Conservation (phyloP, 1,140 invertebrate genomes). For the Aporrectodea caliginosa region DNA sequence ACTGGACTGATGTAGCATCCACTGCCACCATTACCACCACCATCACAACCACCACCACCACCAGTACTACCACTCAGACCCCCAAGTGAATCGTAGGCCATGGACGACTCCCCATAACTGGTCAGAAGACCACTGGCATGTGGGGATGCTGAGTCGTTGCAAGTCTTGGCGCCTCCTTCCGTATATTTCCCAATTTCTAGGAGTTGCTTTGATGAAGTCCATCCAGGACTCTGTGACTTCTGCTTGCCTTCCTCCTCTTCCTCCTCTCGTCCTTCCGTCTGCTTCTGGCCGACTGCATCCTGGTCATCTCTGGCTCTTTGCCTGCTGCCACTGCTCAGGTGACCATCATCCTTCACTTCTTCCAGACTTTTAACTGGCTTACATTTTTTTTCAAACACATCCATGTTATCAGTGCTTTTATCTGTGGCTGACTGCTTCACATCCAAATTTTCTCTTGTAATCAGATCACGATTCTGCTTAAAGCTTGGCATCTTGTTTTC, state of each 20-base stretch:
- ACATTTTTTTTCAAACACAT: background rate
- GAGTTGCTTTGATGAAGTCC: background rate
- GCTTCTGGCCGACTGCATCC: background rate
- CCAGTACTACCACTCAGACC: background rate
- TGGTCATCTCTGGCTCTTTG: background rate
- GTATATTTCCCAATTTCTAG: slow-evolving; percentile 16
- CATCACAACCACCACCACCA: no score
- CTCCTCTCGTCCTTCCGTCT: background rate
- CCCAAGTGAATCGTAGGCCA: background rate
- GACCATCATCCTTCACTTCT: background rate
- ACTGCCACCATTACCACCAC: no score
- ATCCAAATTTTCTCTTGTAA: background rate
- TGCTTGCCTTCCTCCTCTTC: background rate
- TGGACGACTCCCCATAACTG: background rate
- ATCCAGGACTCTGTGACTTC: background rate
- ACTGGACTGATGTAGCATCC: background rate
- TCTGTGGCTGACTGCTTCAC: background rate
- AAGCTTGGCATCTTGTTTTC: background rate
- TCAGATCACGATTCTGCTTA: background rate
- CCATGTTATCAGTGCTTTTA: background rate
- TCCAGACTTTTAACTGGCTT: background rate
- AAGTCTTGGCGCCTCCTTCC: background rate
- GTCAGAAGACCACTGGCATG: background rate
- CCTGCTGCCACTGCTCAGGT: background rate
- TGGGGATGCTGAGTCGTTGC: background rate